Base-by-base conservation (phyloP, 2,888 invertebrate species). In the Elgonia sp. region DNA sequence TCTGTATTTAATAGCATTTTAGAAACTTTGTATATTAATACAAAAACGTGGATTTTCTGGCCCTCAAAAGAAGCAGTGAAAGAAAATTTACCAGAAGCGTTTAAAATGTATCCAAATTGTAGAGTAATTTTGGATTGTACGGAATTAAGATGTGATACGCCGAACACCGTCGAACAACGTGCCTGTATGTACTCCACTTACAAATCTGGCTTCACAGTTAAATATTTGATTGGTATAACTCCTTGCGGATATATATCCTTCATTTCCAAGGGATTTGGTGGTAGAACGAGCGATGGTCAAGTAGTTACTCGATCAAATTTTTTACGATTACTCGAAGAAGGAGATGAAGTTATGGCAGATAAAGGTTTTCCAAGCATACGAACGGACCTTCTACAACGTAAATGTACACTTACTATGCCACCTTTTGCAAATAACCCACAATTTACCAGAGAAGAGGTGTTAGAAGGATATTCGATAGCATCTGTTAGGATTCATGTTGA, bases 321-420 rank as follows among this genome's bases (percentile, higher is more conserved):
- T 88, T n/a, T 91, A 9, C 72, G 90, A 10, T 77, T 91, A 37
- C 29, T 91, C 4, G 90, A 91, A 80, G 86, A 89, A 9, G 87
- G 83, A 12, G 89, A 89, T 62, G 55, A 55, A 21, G 46, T 90
- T 7, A 79, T 87, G 57, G 83, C 81, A 1, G 86, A 86, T 37
- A 70, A 70, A 16, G 70, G 70, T 16, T 53, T 70, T 53, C 70
- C 53, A 20, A 53, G 55, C 53, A 72, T 79, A 2, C 39, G 18
- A 67, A 21, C 53, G n/a, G 76, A 76, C 63, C 21, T 57, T 12
- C 14, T 79, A 18, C 18, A 62, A 0, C 63, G 80, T 53, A 88
- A 88, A 55, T 84, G 86, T 6, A 63, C 89, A 20, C 82, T 91
- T 55, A 89, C 91, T 10, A 89, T 89, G 67, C 90, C 90, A 42